Evolutionary conservation across 2,888 invertebrate genomes (phyloP).

Genomic region (Anodontia alba): DNA sequence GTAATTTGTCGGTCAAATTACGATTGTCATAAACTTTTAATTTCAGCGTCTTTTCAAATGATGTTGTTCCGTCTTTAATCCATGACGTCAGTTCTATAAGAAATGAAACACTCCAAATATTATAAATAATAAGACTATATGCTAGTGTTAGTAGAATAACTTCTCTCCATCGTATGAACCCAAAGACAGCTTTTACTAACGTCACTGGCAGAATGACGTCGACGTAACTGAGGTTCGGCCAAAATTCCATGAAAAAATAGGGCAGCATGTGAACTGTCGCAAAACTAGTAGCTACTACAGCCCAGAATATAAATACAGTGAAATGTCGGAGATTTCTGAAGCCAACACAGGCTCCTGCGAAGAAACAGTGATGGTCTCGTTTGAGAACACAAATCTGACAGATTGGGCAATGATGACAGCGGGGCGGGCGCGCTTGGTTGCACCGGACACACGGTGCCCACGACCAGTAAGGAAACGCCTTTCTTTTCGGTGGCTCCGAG

Average conservation of each 20-base stretch:
- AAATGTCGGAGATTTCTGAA: slow-evolving; percentile 81
- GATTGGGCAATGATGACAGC: slow-evolving; percentile 82
- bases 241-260: slow-evolving; percentile 40
- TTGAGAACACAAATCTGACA: slow-evolving; percentile 81
- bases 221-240: slow-evolving; percentile 53
- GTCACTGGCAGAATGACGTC: slow-evolving; percentile 75
- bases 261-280: slow-evolving; percentile 61
- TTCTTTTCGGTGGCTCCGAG: slow-evolving; percentile 37
- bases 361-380: slow-evolving; percentile 83
- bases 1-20: slow-evolving; percentile 61
- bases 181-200: slow-evolving; percentile 66
- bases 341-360: slow-evolving; percentile 81
- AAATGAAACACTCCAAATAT: slow-evolving; percentile 67
- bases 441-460: slow-evolving; percentile 81
- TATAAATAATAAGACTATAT: slow-evolving; percentile 72
- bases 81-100: slow-evolving; percentile 62
- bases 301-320: slow-evolving; percentile 78
- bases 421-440: slow-evolving; percentile 76
- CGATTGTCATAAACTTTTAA: slow-evolving; percentile 70
- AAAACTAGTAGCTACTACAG: slow-evolving; percentile 66
- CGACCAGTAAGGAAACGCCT: slow-evolving; percentile 81
- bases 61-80: slow-evolving; percentile 72
- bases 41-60: slow-evolving; percentile 76
- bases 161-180: slow-evolving; percentile 53
- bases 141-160: slow-evolving; percentile 64